Percentiles rank a stretch among this genome's conserved stretches.
These are phyloP conservation scores for Stenoptilia bipunctidactyla DNA, from an alignment of 2,888 invertebrate genomes.

Conservation along the genomic window DNA sequence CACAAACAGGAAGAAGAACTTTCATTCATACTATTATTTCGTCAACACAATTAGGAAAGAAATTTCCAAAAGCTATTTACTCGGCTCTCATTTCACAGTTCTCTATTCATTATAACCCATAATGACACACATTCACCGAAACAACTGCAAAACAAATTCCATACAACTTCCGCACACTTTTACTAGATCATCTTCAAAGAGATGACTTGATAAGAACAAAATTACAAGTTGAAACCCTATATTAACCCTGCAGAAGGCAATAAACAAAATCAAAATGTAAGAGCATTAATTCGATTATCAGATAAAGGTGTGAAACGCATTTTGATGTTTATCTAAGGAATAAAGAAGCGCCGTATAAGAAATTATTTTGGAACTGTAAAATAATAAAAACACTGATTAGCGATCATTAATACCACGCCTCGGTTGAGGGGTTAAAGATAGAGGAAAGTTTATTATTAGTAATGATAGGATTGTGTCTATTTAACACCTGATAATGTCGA, in stretches of 20 bases:
- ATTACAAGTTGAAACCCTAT: slow-evolving; percentile 54
- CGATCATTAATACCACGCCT: slow-evolving; percentile 41
- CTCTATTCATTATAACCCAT: too few species aligned
- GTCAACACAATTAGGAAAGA: too few species aligned
- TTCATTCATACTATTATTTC: too few species aligned
- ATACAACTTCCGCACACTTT: neutral
- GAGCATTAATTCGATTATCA: slow-evolving; percentile 71
- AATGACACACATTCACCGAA: too few species aligned
- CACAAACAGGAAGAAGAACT: too few species aligned
- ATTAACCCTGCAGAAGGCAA: slow-evolving; percentile 63
- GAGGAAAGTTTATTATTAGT: neutral
- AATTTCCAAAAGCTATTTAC: too few species aligned
- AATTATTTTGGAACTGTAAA: slow-evolving; percentile 68
- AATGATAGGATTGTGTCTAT: neutral
- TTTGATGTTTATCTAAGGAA: slow-evolving; percentile 70
- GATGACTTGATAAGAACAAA: slow-evolving; percentile 55
- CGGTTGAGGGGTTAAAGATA: neutral
- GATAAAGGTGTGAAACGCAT: slow-evolving; percentile 69
- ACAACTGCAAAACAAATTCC: neutral
- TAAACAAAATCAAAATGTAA: slow-evolving; percentile 67
- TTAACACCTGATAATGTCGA: neutral
- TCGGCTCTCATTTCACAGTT: too few species aligned
- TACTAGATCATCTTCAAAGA: slow-evolving; percentile 54
- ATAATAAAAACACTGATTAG: slow-evolving; percentile 70
- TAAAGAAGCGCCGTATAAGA: slow-evolving; percentile 63